Evolutionary conservation across 2,888 invertebrate species (phyloP).

Genomic region (Apamea monoglypha): DNA sequence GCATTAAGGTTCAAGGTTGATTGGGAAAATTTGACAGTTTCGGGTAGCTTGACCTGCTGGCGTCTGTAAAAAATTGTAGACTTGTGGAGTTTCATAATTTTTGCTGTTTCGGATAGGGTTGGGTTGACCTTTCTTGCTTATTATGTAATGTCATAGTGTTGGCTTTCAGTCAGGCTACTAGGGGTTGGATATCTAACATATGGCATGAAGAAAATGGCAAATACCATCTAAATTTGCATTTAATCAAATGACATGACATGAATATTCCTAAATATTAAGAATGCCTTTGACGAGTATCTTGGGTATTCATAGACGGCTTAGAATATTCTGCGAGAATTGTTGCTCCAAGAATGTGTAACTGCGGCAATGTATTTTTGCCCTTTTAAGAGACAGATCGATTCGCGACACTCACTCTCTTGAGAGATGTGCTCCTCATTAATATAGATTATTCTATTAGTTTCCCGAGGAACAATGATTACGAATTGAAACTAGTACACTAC

Average conservation of each 20-base stretch:
- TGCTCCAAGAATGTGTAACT: conserved; percentile 6
- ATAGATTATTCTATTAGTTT: conserved; percentile 24
- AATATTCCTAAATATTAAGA: conserved; percentile 27
- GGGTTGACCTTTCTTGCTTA: not conserved
- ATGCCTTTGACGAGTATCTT: not conserved
- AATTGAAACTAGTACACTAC: conserved; percentile 6
- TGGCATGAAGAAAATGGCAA: not conserved
- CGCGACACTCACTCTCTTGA: not conserved
- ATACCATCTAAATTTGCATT: not conserved
- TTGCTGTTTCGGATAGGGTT: conserved; percentile 2
- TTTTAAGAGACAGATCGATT: conserved; percentile 28
- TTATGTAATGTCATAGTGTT: not conserved
- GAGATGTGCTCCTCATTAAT: conserved; percentile 27
- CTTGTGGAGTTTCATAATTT: conserved; percentile 3
- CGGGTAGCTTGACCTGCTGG: no score
- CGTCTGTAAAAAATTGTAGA: no score
- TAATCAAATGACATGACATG: not conserved
- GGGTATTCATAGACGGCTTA: conserved; percentile 4
- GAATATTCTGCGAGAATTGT: conserved; percentile 18
- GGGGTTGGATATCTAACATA: not conserved
- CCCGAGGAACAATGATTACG: not conserved
- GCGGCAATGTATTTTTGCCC: conserved; percentile 22
- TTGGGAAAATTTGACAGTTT: no score
- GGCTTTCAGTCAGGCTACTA: not conserved
- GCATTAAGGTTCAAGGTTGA: no score